A percentile compares a stretch with the other conserved stretches of the same genome.
These are phyloP conservation scores for Streptopelia turtur DNA, from an alignment of 2,797 vertebrate species.

Conservation along the genomic window DNA sequence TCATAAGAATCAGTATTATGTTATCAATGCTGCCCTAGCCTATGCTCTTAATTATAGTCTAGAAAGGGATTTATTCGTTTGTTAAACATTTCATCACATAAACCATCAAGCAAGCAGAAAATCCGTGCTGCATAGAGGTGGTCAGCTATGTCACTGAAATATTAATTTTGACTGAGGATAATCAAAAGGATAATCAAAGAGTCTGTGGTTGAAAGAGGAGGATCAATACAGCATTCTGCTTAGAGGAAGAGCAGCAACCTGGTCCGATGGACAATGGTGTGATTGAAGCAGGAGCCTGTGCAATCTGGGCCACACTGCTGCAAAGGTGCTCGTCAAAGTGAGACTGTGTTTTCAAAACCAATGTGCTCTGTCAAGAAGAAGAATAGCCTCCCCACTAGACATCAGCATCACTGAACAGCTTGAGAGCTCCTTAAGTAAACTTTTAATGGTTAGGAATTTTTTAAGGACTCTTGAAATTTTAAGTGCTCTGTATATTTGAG, in stretches of 20 bases:
- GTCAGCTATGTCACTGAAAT: not conserved
- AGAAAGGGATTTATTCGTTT: not conserved
- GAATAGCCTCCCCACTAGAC: not conserved
- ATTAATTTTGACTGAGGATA: not conserved
- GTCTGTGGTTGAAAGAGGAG: not conserved
- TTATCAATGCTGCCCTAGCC: not conserved
- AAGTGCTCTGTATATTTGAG: not conserved
- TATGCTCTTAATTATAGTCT: not conserved
- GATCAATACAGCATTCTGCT: not conserved
- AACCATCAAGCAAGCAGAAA: not conserved
- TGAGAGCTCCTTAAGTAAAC: not conserved
- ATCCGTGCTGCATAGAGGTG: not conserved
- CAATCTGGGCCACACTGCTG: fast-evolving
- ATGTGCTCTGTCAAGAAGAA: not conserved
- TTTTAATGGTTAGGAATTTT: not conserved
- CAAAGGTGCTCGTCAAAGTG: not conserved
- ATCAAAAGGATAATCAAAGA: not conserved
- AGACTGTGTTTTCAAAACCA: not conserved
- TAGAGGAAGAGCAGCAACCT: not conserved
- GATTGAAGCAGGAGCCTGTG: not conserved
- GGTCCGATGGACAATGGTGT: not conserved
- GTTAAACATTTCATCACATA: not conserved
- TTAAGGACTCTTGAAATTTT: not conserved
- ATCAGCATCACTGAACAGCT: not conserved
- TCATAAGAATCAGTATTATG: not conserved